phyloP scores from a whole-genome alignment of 2,888 invertebrate genomes.

The Pristionchus mayeri region DNA sequence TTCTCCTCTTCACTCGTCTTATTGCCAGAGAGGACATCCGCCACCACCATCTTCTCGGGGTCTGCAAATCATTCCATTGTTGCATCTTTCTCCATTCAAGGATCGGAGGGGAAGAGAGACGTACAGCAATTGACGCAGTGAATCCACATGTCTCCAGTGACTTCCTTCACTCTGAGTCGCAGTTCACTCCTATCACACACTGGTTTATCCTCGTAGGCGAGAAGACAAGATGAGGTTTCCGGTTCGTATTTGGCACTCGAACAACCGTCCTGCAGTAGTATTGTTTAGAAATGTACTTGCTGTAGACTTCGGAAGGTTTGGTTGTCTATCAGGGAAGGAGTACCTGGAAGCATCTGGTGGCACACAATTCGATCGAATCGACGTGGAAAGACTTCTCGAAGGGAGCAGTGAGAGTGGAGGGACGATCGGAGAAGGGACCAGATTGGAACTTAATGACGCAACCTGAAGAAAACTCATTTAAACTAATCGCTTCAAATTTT shows the following conservation, averaged over 20 bases:
- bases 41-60: conserved; percentile 42
- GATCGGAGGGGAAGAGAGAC: neutral
- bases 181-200: conserved; percentile 53
- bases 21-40: neutral
- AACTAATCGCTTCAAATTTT: neutral
- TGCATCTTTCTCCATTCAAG: neutral
- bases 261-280: conserved; percentile 55
- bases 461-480: conserved; percentile 61
- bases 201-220: conserved; percentile 58
- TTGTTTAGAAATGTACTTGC: neutral
- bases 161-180: conserved; percentile 47
- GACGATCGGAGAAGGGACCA: conserved; percentile 61
- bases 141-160: conserved; percentile 54
- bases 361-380: conserved; percentile 68
- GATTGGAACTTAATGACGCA: conserved; percentile 73
- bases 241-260: conserved; percentile 57
- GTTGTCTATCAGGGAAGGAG: neutral
- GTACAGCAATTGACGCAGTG: conserved; percentile 60
- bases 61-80: neutral
- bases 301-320: neutral
- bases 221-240: conserved; percentile 50
- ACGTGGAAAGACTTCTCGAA: conserved; percentile 66
- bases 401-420: conserved; percentile 64
- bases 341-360: conserved; percentile 71
- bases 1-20: neutral